phyloP scores from a whole-genome alignment of 2,113 vertebrate species.

The Accipiter cooperii region DNA sequence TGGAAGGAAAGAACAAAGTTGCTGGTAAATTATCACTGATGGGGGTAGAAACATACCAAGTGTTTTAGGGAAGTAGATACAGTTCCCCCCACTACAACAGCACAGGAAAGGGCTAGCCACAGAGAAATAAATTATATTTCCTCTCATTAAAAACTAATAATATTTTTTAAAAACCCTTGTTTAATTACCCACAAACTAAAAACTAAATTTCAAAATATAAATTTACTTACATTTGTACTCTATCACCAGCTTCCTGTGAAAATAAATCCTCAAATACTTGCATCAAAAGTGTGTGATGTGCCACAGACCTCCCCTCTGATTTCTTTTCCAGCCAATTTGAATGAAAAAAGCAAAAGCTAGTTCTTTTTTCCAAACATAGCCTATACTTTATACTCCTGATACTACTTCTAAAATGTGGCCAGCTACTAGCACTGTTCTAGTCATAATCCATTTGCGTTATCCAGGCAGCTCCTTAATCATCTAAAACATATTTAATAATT shows the following conservation, averaged over 20 bases:
- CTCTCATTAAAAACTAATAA: background rate
- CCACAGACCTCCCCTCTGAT: background rate
- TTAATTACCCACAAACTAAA: background rate
- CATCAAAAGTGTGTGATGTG: background rate
- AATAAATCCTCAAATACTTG: background rate
- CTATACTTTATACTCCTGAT: background rate
- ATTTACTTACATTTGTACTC: background rate
- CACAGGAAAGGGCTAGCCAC: background rate
- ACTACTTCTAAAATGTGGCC: background rate
- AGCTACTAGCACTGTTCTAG: background rate
- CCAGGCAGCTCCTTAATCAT: background rate
- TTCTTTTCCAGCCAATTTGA: background rate
- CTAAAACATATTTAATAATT: background rate
- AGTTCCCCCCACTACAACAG: background rate
- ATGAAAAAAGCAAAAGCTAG: background rate
- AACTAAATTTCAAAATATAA: background rate
- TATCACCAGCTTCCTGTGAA: background rate
- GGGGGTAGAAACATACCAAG: background rate
- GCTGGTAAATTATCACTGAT: background rate
- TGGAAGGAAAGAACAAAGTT: background rate
- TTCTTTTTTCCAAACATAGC: background rate
- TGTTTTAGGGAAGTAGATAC: background rate
- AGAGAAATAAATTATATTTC: background rate
- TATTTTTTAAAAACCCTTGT: background rate
- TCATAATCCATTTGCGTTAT: background rate